A percentile compares a stretch with the other conserved stretches of the same genome.
Evolutionary conservation across 1,140 invertebrate genomes (phyloP).

Genomic region (Uloborus diversus): DNA sequence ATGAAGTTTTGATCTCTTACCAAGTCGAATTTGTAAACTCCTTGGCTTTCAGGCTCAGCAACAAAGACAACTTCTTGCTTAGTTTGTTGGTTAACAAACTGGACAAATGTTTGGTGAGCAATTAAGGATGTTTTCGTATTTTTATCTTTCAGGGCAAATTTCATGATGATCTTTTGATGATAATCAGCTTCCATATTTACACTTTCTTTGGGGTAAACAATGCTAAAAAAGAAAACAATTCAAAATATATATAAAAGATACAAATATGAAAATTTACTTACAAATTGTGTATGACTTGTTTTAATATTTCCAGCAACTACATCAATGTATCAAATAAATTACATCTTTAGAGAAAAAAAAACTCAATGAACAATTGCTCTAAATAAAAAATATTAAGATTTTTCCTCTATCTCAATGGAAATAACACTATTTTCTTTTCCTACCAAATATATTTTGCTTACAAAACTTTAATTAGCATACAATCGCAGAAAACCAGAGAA

Average conservation of each 20-base stretch:
- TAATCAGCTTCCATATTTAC: constrained; percentile 79
- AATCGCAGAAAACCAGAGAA: too few relatives aligned
- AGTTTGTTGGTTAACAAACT: constrained; percentile 71
- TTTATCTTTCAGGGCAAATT: constrained; percentile 82
- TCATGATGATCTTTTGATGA: constrained; percentile 87
- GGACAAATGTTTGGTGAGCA: constrained; percentile 93
- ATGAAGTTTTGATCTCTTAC: too few relatives aligned
- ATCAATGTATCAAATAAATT: too few relatives aligned
- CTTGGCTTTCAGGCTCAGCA: constrained; percentile 82
- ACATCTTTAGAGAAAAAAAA: too few relatives aligned
- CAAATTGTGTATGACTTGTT: background rate
- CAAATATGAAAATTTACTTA: too few relatives aligned
- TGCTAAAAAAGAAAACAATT: constrained; percentile 64
- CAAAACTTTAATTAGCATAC: too few relatives aligned
- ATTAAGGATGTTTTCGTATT: constrained; percentile 73
- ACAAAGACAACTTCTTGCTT: constrained; percentile 91
- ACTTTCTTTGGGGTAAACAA: constrained; percentile 76
- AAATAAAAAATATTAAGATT: too few relatives aligned
- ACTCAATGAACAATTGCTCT: too few relatives aligned
- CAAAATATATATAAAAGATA: background rate
- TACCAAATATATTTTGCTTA: too few relatives aligned
- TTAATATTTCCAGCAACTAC: too few relatives aligned
- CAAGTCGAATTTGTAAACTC: constrained; percentile 91
- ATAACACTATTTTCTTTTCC: too few relatives aligned
- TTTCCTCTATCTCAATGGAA: too few relatives aligned